Base-by-base conservation (phyloP, 2,888 invertebrate species). In the Chouioia cunea region DNA sequence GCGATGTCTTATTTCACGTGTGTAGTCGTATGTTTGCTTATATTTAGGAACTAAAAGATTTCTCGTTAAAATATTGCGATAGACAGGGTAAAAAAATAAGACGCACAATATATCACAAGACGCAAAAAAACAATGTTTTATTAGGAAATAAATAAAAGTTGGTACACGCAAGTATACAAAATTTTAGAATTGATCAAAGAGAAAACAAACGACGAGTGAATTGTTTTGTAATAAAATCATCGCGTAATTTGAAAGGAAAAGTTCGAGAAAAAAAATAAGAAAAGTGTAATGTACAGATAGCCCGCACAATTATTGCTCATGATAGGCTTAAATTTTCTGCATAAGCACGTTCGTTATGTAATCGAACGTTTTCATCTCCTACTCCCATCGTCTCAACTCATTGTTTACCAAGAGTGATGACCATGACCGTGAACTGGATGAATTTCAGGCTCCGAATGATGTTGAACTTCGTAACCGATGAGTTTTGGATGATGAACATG, bases 361-460 rank as follows among this genome's bases (percentile, higher is more conserved):
- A 36, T 36, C 36, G 36, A 36, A 12, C 36, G 36, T 36, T 36
- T 36, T 36, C 36, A 12, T 36, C 36, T 22, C 27, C 23, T 54
- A 50, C 60, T 43, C 54, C 74, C 71, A 73, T 23, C 58, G 62
- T 59, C 23, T 14, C 44, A 43, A 60, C 58, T 52, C 22, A 50
- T 53, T 62, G 71, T 75, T 62, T 60, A 67, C 54, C 79, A 80
- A 79, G 79, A 81, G 65, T 87, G 65, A 86, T 89, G 36, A 86
- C 88, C 3, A 83, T 86, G 18, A 86, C 88, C 20, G 86, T 74
- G 66, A 80, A 87, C 60, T 87, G 88, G n/a, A 87, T 88, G 74
- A 84, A 89, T 58, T 86, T 88, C 85, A 77, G 89, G 67, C 87
- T 90, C 63, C 86, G 88, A 81, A 83, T 82, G 82, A 85, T 87